These are phyloP conservation scores for Pseudomyrmex concolor DNA, from an alignment of 1,140 invertebrate species.

Conservation along the genomic window DNA sequence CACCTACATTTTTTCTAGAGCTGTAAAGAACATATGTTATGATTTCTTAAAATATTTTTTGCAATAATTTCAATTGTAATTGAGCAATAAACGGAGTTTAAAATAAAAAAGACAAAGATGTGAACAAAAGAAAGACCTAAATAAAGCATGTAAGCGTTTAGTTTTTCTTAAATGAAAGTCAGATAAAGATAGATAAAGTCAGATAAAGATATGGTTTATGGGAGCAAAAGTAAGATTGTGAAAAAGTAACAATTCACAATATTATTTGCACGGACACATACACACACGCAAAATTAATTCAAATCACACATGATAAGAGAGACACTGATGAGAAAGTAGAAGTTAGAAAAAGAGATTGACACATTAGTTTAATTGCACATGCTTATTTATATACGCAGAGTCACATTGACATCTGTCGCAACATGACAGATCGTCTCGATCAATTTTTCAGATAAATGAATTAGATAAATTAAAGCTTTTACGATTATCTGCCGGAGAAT, in stretches of 20 bases:
- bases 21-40: neutral
- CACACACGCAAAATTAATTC: too few relatives aligned
- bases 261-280: too few relatives aligned
- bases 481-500: neutral
- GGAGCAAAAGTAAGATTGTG: too few relatives aligned
- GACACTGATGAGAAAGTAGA: neutral
- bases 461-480: neutral
- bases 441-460: neutral
- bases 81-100: neutral
- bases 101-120: neutral
- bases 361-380: neutral
- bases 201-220: too few relatives aligned
- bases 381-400: neutral
- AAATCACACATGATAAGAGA: too few relatives aligned
- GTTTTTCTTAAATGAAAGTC: too few relatives aligned
- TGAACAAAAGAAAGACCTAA: too few relatives aligned
- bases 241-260: too few relatives aligned
- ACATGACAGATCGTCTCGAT: neutral
- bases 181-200: too few relatives aligned
- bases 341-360: neutral
- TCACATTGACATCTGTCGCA: neutral
- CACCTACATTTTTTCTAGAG: constrained; percentile 47
- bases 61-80: neutral
- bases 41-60: neutral
- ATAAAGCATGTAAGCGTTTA: too few relatives aligned